phyloP scores from a whole-genome alignment of 1,140 invertebrate genomes.

The Drosophila sechellia region DNA sequence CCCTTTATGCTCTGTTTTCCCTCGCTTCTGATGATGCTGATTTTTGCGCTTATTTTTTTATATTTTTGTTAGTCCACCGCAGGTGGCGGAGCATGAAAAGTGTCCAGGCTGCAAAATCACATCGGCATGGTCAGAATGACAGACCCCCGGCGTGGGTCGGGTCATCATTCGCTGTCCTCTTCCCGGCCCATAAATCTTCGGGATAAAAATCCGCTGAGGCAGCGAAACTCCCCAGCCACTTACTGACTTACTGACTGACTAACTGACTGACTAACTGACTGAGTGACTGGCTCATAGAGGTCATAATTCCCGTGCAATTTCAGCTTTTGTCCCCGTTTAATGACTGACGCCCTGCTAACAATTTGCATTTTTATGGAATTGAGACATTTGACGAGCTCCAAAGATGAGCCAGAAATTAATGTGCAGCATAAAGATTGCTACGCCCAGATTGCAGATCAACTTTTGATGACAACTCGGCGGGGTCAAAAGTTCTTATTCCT shows the following conservation, averaged over 20 bases:
- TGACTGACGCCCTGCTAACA: constrained; percentile 52
- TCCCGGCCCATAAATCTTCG: constrained; percentile 73
- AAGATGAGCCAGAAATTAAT: constrained; percentile 68
- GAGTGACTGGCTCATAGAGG: constrained; percentile 63
- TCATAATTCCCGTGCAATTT: constrained; percentile 76
- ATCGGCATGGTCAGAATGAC: constrained; percentile 17
- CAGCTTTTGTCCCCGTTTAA: constrained; percentile 50
- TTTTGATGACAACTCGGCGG: constrained; percentile 45
- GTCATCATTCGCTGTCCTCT: constrained; percentile 72
- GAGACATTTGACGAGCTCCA: constrained; percentile 69
- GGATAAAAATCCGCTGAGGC: constrained; percentile 74
- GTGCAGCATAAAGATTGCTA: constrained; percentile 66
- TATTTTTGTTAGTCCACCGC: constrained; percentile 51
- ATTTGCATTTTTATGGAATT: constrained; percentile 82
- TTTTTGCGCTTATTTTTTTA: constrained; percentile 17
- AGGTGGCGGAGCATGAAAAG: constrained; percentile 77
- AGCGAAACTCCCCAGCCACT: constrained; percentile 45
- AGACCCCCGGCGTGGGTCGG: constrained; percentile 39
- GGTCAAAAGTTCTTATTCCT: background rate
- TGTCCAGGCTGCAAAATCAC: constrained; percentile 65
- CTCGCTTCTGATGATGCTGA: constrained; percentile 1
- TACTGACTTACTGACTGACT: constrained; percentile 21
- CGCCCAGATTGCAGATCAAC: constrained; percentile 58
- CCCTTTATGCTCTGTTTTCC: constrained; percentile 50
- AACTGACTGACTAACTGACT: constrained; percentile 17